phyloP scores from a whole-genome alignment of 2,113 vertebrate genomes.

The Cichladusa arquata region DNA sequence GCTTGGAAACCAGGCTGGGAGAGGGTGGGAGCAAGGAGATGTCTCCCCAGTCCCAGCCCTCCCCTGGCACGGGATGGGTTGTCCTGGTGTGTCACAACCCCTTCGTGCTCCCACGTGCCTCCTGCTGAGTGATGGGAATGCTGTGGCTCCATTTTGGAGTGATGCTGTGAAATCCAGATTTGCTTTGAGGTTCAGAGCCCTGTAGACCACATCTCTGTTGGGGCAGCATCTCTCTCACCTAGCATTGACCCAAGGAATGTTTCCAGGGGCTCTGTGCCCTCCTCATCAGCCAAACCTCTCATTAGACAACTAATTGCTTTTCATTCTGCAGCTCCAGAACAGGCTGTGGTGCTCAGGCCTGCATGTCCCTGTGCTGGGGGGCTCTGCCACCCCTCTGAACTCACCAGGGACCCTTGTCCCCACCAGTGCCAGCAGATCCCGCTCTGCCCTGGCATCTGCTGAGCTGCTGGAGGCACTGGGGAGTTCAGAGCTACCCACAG shows the following conservation, averaged over 20 bases:
- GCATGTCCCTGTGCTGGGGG: rapidly evolving
- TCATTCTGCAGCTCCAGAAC: background rate
- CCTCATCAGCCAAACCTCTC: background rate
- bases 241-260: background rate
- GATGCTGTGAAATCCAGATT: background rate
- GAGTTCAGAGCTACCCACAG: conserved; percentile 36
- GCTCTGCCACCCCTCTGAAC: background rate
- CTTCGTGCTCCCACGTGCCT: rapidly evolving
- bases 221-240: background rate
- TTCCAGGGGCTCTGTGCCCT: background rate
- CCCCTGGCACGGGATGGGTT: background rate
- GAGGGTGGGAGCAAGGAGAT: background rate
- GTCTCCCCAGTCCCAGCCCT: background rate
- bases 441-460: conserved; percentile 18
- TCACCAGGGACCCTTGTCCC: background rate
- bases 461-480: conserved; percentile 29
- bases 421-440: conserved; percentile 23
- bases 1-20: background rate
- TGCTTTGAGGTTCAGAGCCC: background rate
- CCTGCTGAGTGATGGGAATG: background rate
- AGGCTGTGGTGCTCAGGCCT: background rate
- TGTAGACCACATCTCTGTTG: rapidly evolving
- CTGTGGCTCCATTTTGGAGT: background rate
- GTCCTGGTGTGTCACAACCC: background rate
- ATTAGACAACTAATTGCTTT: background rate